These are phyloP conservation scores for Zaprionus vittiger DNA, from an alignment of 1,140 invertebrate species.

Conservation along the genomic window DNA sequence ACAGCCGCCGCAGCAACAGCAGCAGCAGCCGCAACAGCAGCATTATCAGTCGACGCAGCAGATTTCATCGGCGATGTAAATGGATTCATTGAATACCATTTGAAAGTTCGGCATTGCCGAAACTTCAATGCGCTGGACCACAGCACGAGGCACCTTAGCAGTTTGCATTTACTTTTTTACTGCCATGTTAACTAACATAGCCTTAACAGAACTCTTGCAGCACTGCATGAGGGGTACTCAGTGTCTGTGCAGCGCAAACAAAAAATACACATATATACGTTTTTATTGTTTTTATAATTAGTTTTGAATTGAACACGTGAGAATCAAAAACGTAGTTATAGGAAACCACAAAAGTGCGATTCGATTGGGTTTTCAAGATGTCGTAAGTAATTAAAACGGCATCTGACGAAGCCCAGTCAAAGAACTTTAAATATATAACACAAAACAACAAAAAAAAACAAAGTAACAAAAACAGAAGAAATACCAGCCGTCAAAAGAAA, in stretches of 20 bases:
- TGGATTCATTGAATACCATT: conserved; percentile 9
- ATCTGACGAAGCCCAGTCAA: too few species aligned
- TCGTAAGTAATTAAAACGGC: too few species aligned
- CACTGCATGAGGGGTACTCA: conserved; percentile 8
- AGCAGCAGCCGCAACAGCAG: conserved; percentile 23
- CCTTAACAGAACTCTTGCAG: conserved; percentile 37
- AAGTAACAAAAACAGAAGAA: neutral
- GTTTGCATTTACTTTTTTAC: conserved; percentile 18
- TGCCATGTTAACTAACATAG: conserved; percentile 52
- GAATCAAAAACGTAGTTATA: too few species aligned
- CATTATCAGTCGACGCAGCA: conserved; percentile 49
- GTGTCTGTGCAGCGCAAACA: conserved; percentile 23
- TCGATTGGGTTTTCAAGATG: too few species aligned
- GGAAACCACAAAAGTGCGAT: too few species aligned
- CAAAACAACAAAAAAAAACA: conserved; percentile 32
- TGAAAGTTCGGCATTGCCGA: conserved; percentile 29
- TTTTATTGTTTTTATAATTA: conserved; percentile 2
- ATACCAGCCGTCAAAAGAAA: neutral
- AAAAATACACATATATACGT: conserved; percentile 9
- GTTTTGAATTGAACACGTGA: too few species aligned
- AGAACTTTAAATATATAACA: neutral
- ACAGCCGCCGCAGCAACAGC: conserved; percentile 18
- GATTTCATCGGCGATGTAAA: conserved; percentile 76
- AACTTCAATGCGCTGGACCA: conserved; percentile 13
- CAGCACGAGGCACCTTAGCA: conserved; percentile 4